Percentiles rank a stretch among this genome's conserved stretches.
Evolutionary conservation across 2,113 vertebrate species (phyloP).

Genomic region (Rattus rattus): DNA sequence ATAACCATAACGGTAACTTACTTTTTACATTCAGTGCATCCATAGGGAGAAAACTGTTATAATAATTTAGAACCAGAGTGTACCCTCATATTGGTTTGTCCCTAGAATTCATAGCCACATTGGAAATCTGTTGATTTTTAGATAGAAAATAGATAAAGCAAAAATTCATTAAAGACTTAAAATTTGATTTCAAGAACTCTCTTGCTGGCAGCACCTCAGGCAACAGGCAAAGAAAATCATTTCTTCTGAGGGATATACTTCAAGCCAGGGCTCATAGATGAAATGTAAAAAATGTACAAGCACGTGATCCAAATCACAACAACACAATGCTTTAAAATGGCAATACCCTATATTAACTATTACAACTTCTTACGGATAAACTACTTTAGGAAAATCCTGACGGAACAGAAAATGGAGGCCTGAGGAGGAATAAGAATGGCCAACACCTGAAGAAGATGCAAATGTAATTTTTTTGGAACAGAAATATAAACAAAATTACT

Average conservation of each 20-base stretch:
- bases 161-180: neutral
- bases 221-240: neutral
- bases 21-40: neutral
- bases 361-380: neutral
- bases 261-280: neutral
- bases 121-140: neutral
- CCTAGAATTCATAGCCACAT: neutral
- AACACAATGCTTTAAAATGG: neutral
- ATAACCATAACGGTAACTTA: neutral
- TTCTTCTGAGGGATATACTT: neutral
- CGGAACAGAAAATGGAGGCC: constrained; percentile 27
- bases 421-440: neutral
- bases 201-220: neutral
- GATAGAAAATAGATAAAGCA: constrained; percentile 20
- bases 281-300: constrained; percentile 1
- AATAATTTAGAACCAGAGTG: neutral
- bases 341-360: neutral
- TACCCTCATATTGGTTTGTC: neutral
- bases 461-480: neutral
- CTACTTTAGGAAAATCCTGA: constrained; percentile 6
- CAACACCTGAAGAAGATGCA: neutral
- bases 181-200: neutral
- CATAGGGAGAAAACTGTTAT: neutral
- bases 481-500: constrained; percentile 23
- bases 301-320: neutral